Base-by-base conservation (phyloP, 2,797 vertebrate species). In the Paramormyrops hopkinsi region DNA sequence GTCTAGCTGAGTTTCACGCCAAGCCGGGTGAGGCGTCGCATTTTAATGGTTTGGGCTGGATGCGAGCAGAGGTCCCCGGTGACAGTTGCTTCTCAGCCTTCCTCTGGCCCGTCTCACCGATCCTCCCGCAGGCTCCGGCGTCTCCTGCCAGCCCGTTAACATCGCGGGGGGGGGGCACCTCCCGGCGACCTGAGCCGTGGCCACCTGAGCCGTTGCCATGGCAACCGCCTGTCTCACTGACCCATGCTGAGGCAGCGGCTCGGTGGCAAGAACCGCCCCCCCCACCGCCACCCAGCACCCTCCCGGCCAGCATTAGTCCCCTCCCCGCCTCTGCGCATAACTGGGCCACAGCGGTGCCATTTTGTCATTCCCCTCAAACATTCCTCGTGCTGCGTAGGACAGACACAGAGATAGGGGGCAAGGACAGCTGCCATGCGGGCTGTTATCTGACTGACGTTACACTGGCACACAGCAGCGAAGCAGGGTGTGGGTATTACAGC, bases 161-260 rank as follows among this genome's bases (percentile, higher is more conserved):
- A 22, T 51, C 51, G 44, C 48, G 2, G n/a, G 44, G 9, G 11
- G 65, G 69, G 14, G 33, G 5, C 69, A 46, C 22, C 48, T 17
- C 51, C 33, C 17, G 7, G 50, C n/a, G 76, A 12, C 53, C 37
- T 1, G 7, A 8, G 11, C 50, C 19, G 2, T 17, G 9, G 69
- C 51, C 69, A 88, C 69, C 25, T 82, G 88, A 12, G 50, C 51
- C 4, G 11, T 89, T 56, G 2, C 88, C 88, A 65, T 85, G 88
- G 59, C 79, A 85, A 89, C 79, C 25, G 25, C 41, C 41, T 12
- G 53, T 46, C 50, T 14, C 22, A 14, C 73, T 59, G 88, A 83
- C 73, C 50, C 8, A 0, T 46, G 22, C 82, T 37, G 44, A 89
- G 44, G 73, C 9, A 17, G 22, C 79, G 0, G 54, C 44, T 59